Percentiles rank a stretch among this genome's conserved stretches.
Conservation (phyloP, 2,113 vertebrate species). For the Cnemophilus loriae region DNA sequence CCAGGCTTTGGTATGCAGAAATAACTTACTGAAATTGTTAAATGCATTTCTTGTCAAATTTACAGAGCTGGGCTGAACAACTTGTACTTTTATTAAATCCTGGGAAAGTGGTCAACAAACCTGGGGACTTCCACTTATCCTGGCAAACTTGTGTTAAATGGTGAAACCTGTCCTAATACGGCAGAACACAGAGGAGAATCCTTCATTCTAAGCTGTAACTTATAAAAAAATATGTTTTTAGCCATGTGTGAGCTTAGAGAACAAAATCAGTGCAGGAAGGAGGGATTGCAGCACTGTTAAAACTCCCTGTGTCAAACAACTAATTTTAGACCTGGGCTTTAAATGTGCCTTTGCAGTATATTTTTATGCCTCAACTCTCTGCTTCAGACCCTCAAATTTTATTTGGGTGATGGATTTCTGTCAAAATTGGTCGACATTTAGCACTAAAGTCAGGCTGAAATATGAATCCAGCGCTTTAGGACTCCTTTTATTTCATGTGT, state of each 20-base stretch:
- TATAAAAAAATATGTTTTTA: neutral
- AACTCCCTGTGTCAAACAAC: neutral
- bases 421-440: neutral
- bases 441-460: neutral
- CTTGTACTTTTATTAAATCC: neutral
- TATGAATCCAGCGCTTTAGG: neutral
- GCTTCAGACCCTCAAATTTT: constrained; percentile 30
- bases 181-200: neutral
- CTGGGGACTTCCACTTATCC: neutral
- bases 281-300: neutral
- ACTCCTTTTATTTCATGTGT: neutral
- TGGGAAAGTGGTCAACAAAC: neutral
- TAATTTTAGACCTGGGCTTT: neutral
- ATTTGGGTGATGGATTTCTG: constrained; percentile 9
- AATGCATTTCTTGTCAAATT: neutral
- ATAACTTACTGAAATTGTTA: neutral
- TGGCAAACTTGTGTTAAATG: neutral
- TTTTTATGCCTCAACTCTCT: constrained; percentile 5
- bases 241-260: neutral
- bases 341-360: neutral
- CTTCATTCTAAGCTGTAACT: neutral
- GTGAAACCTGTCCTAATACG: neutral
- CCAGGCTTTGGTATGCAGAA: neutral
- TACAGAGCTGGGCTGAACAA: neutral
- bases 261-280: neutral